Evolutionary conservation across 1,140 invertebrate species (phyloP), one percentile per base, ranked within the genome.

Genomic region (Sinonovacula constricta): DNA sequence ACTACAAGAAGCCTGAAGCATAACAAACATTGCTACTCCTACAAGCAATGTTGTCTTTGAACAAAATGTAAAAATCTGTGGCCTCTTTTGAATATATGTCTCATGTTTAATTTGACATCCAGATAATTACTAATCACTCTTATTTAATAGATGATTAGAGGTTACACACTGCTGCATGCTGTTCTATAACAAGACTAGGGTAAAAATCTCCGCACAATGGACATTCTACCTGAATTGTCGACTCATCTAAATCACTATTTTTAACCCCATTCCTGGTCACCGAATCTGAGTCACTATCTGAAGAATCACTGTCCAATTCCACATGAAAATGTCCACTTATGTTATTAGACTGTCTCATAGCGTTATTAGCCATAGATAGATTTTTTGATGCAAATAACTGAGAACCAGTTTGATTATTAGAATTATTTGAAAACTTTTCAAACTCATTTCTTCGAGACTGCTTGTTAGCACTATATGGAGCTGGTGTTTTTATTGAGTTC

Each of bases 151-250:
- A n/a, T n/a, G n/a, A n/a, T n/a, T n/a, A n/a, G n/a, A n/a, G n/a
- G n/a, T n/a, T n/a, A n/a, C n/a, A n/a, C n/a, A n/a, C n/a, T n/a
- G 71, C 60, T 1, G 71, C 71, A 75, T 75, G 71, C 22, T 10
- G 5, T 51, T 75, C 71, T 51, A 75, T 75, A 15, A 65, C 4
- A 34, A 18, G 36, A 18, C 24, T 49, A 31, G 71, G 71, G 22
- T 65, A 75, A n/a, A 10, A 65, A n/a, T 65, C 60, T 15, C 36
- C 60, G 56, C 71, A 75, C 24, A 75, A 31, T 7, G 71, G 71
- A 26, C 71, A 75, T 60, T 72, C 57, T 33, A 72, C 70, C 24
- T 63, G 36, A 24, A 57, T 24, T 15, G 24, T 31, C n/a, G 57
- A 60, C 2, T 31, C 62, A 36, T 30, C 33, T 34, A 30, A n/a